These are phyloP conservation scores for Nezara viridula DNA, from an alignment of 2,888 invertebrate species.

Conservation along the genomic window DNA sequence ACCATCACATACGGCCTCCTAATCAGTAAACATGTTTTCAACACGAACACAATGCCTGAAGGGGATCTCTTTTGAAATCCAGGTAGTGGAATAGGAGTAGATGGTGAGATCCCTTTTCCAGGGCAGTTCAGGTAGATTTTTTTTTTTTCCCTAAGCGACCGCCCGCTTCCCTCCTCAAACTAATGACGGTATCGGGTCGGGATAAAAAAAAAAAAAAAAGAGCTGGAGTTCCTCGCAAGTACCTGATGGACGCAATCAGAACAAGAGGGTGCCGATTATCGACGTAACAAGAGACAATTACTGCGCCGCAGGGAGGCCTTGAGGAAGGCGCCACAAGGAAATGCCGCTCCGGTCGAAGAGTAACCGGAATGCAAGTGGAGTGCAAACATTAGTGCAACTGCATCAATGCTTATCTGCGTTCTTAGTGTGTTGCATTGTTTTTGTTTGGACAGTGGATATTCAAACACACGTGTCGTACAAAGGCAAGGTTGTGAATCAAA, in stretches of 20 bases:
- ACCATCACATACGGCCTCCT: conserved; percentile 10
- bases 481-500: neutral
- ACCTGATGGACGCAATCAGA: neutral
- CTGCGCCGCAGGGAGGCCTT: neutral
- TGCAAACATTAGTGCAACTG: neutral
- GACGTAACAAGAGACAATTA: neutral
- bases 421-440: neutral
- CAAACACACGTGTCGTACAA: neutral
- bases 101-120: neutral
- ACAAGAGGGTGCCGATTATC: neutral
- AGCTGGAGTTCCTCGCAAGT: neutral
- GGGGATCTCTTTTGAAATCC: neutral
- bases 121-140: neutral
- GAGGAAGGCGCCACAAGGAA: conserved; percentile 1
- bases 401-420: neutral
- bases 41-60: neutral
- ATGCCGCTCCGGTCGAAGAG: neutral
- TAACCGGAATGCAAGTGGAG: neutral
- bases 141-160: neutral
- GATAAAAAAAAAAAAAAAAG: neutral
- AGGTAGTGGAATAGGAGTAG: neutral
- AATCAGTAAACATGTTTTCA: conserved; percentile 41
- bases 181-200: neutral
- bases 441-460: neutral
- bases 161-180: neutral